A percentile compares a stretch with the other conserved stretches of the same genome.
These are phyloP conservation scores for Pseudococcus jackbeardsleyi DNA, from an alignment of 2,888 invertebrate genomes.

Conservation along the genomic window DNA sequence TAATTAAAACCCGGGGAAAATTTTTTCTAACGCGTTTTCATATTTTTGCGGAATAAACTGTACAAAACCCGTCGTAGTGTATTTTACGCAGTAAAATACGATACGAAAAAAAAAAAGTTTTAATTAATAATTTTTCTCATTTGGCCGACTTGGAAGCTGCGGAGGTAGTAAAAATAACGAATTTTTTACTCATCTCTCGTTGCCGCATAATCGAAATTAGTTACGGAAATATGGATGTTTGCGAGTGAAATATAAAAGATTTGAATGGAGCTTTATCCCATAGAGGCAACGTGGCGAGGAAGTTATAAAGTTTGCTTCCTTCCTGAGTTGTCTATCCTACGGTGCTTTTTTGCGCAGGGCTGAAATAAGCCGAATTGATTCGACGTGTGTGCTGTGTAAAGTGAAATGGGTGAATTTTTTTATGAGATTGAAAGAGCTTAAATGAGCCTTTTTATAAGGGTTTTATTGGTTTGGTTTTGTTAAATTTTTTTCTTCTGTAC, in stretches of 20 bases:
- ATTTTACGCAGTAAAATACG: conserved; percentile 2
- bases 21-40: conserved; percentile 23
- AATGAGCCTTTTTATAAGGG: not conserved
- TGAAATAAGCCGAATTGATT: not conserved
- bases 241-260: conserved; percentile 5
- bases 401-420: not conserved
- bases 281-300: not conserved
- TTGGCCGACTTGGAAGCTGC: not conserved
- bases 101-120: conserved; percentile 3
- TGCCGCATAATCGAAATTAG: conserved; percentile 15
- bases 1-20: conserved; percentile 12
- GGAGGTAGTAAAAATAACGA: not conserved
- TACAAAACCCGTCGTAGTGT: conserved; percentile 21
- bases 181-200: not conserved
- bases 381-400: not conserved
- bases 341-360: not conserved
- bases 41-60: conserved; percentile 40
- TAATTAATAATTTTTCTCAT: conserved; percentile 41
- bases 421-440: not conserved
- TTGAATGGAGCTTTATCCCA: not conserved
- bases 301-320: conserved; percentile 17
- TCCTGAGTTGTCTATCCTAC: not conserved
- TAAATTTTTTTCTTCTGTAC: not conserved
- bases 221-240: conserved; percentile 33
- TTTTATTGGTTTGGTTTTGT: not conserved